These are phyloP conservation scores for Aldrovandia affinis DNA, from an alignment of 2,797 vertebrate genomes.

Conservation along the genomic window DNA sequence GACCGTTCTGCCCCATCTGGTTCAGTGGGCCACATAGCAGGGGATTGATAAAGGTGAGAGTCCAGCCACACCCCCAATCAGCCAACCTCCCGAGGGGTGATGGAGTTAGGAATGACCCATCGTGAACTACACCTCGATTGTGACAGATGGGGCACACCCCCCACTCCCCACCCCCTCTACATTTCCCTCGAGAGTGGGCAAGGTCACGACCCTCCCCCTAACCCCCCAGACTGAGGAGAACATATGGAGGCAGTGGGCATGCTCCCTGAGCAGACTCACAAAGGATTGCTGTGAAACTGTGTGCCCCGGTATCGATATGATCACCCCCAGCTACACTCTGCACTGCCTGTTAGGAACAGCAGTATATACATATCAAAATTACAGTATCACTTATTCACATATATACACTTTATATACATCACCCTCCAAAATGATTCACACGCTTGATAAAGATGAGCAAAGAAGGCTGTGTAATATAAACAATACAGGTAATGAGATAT, in stretches of 20 bases:
- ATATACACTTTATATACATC: conserved; percentile 58
- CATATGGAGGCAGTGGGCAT: conserved; percentile 59
- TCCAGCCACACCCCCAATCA: conserved; percentile 45
- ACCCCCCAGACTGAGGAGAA: conserved; percentile 57
- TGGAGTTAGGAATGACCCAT: conserved; percentile 32
- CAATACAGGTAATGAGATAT: no score
- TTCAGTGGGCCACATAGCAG: conserved; percentile 42
- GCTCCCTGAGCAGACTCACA: conserved; percentile 30
- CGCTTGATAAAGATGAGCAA: no score
- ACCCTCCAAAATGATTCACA: no score
- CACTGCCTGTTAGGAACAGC: background rate
- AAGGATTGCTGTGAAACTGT: background rate
- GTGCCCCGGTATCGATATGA: background rate
- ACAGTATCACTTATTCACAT: conserved; percentile 64
- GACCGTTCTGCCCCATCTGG: conserved; percentile 79
- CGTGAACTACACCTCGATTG: conserved; percentile 39
- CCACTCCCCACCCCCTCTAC: background rate
- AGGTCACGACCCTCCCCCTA: conserved; percentile 71
- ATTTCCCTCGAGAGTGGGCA: conserved; percentile 58
- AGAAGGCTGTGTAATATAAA: no score
- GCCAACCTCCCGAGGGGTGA: conserved; percentile 20
- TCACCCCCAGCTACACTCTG: background rate
- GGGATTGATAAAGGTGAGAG: conserved; percentile 54
- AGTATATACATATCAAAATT: background rate
- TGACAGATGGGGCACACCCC: conserved; percentile 53